These are phyloP conservation scores for Creontiades dilutus DNA, from an alignment of 2,888 invertebrate genomes.

Conservation along the genomic window DNA sequence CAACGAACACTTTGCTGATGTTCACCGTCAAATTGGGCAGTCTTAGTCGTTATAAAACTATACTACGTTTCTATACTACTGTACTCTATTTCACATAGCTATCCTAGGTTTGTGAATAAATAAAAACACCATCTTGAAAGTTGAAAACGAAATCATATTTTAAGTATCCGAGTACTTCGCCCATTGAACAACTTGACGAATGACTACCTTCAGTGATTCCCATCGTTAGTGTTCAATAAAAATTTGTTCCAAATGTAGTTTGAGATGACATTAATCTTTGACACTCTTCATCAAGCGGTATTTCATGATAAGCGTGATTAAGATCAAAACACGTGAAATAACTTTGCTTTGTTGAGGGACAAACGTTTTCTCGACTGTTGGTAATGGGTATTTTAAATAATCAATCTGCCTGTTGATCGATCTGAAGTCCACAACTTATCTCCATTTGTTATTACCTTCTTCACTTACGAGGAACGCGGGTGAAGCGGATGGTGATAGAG, in stretches of 20 bases:
- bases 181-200: neutral
- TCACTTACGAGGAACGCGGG: neutral
- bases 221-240: neutral
- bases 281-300: neutral
- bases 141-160: conserved; percentile 34
- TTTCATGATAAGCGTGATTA: conserved; percentile 1
- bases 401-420: neutral
- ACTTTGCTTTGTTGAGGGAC: neutral
- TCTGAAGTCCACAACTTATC: conserved; percentile 15
- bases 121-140: conserved; percentile 10
- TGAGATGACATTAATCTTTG: neutral
- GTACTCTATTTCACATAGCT: neutral
- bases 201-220: conserved; percentile 18
- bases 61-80: too few species aligned
- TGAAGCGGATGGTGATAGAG: too few species aligned
- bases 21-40: conserved; percentile 24
- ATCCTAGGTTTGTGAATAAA: conserved; percentile 42
- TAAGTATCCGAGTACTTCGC: neutral
- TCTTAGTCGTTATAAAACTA: neutral
- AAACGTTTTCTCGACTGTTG: conserved; percentile 1
- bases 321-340: conserved; percentile 31
- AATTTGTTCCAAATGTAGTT: conserved; percentile 37
- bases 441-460: neutral
- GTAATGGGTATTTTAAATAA: conserved; percentile 23
- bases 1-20: neutral